Percentiles rank a stretch among this genome's conserved stretches.
These are phyloP conservation scores for Drosophila algonquin DNA, from an alignment of 2,888 invertebrate genomes.

Conservation along the genomic window DNA sequence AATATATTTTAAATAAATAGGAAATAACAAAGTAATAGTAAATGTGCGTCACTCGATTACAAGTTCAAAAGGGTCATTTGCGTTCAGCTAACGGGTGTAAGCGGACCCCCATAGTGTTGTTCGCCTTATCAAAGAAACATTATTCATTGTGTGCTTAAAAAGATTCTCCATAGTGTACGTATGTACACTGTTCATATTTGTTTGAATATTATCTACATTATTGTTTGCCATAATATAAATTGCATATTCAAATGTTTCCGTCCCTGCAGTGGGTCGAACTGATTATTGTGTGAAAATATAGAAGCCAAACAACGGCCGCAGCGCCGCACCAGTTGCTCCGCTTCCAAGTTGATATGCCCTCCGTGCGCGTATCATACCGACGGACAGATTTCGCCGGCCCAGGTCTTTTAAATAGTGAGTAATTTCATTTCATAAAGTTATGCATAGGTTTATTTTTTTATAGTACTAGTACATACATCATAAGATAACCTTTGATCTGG, in stretches of 20 bases:
- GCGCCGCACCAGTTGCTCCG: conserved; percentile 39
- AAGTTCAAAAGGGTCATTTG: background rate
- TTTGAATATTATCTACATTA: background rate
- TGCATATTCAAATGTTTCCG: conserved; percentile 23
- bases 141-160: conserved; percentile 20
- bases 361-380: conserved; percentile 39
- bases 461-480: background rate
- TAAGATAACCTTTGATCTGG: background rate
- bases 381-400: conserved; percentile 59
- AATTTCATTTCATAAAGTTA: conserved; percentile 20
- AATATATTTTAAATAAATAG: background rate
- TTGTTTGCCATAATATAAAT: conserved; percentile 17
- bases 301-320: conserved; percentile 31
- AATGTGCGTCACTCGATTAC: background rate
- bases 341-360: conserved; percentile 30
- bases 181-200: background rate
- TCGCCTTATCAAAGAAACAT: conserved; percentile 27
- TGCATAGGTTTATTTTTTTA: background rate
- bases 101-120: conserved; percentile 10
- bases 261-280: conserved; percentile 1
- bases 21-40: background rate
- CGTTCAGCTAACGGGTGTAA: background rate
- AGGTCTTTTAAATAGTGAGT: conserved; percentile 73
- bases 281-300: conserved; percentile 16
- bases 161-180: conserved; percentile 3